phyloP scores from a whole-genome alignment of 2,113 vertebrate species.

The Rallus limicola region DNA sequence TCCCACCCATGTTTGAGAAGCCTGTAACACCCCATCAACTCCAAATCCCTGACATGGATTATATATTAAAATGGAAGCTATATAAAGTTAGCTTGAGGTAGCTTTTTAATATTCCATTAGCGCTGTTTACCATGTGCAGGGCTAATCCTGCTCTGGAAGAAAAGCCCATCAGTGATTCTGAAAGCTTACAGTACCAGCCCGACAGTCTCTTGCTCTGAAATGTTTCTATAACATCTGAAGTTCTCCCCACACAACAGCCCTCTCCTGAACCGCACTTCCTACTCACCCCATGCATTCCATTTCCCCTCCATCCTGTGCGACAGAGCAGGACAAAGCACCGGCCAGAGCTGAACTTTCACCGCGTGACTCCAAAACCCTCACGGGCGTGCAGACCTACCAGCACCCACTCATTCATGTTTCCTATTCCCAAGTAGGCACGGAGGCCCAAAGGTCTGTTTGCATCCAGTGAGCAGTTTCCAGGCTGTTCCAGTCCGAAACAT shows the following conservation, averaged over 20 bases:
- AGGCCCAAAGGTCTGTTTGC: accelerated
- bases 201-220: conserved; percentile 49
- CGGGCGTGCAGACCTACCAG: accelerated
- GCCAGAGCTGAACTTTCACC: accelerated
- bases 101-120: conserved; percentile 54
- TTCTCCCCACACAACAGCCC: conserved; percentile 3
- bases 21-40: conserved; percentile 24
- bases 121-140: conserved; percentile 13
- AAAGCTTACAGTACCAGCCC: conserved; percentile 50
- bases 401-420: accelerated
- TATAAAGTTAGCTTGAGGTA: conserved; percentile 38
- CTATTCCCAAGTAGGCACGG: accelerated
- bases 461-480: accelerated
- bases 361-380: accelerated
- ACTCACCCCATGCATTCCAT: accelerated
- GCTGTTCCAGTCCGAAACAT: background rate
- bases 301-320: background rate
- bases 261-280: background rate
- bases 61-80: conserved; percentile 40
- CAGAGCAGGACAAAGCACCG: background rate
- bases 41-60: background rate
- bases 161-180: conserved; percentile 16
- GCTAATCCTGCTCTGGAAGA: conserved; percentile 38
- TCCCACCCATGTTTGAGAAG: background rate
- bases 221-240: conserved; percentile 47